Evolutionary conservation across 2,888 invertebrate genomes (phyloP).

Genomic region (Allygus modestus): DNA sequence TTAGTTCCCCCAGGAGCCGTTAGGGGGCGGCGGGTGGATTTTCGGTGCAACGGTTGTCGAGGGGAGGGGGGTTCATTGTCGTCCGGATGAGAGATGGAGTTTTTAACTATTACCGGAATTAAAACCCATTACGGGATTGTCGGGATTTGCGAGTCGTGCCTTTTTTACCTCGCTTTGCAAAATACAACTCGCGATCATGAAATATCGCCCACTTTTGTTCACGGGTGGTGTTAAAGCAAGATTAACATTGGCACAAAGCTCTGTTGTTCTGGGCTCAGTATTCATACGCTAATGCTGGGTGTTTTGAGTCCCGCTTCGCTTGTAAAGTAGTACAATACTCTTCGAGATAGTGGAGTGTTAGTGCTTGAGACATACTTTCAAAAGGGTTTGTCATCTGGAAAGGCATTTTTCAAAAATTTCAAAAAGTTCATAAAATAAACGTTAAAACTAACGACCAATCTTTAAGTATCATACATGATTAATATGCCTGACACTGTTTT

Average conservation of each 20-base stretch:
- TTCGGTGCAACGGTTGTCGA: conserved; percentile 11
- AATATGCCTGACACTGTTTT: too few relatives aligned
- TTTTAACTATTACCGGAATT: conserved; percentile 63
- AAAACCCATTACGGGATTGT: conserved; percentile 63
- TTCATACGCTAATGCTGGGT: not conserved
- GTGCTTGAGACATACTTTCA: too few relatives aligned
- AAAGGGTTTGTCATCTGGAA: too few relatives aligned
- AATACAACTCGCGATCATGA: conserved; percentile 22
- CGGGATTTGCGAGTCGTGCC: conserved; percentile 33
- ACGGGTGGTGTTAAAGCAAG: not conserved
- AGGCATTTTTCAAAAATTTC: too few relatives aligned
- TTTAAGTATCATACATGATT: too few relatives aligned
- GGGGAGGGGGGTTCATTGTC: conserved; percentile 67
- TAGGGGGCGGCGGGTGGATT: conserved; percentile 40
- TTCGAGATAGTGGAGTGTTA: too few relatives aligned
- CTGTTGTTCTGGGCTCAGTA: not conserved
- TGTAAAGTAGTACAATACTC: not conserved
- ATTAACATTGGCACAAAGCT: conserved; percentile 10
- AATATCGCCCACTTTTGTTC: conserved; percentile 48
- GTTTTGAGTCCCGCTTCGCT: not conserved
- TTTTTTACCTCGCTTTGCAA: conserved; percentile 36
- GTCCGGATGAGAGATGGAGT: conserved; percentile 59
- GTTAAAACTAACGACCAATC: too few relatives aligned
- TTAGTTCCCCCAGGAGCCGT: conserved; percentile 58
- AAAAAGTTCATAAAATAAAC: too few relatives aligned